Evolutionary conservation across 2,797 vertebrate species (phyloP), one percentile per base, ranked within the genome.

Genomic region (Acropternis orthonyx): DNA sequence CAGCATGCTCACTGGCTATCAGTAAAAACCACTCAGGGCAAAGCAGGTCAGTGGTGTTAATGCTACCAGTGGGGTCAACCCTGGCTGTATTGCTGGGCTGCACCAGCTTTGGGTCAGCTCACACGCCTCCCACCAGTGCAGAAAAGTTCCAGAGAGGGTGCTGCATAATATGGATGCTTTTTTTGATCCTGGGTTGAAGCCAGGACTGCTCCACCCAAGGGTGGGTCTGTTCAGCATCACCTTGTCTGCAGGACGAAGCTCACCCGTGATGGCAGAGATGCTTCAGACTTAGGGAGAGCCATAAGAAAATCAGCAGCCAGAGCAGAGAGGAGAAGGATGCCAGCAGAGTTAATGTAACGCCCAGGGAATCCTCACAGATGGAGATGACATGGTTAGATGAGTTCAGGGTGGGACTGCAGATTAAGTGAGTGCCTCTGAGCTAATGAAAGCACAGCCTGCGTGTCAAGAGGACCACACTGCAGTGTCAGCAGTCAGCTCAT

Each of bases 1-100:
- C 3, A 2, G 30, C 0, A 0, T 39, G 36, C 55, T 86, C 1
- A 0, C 27, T 75, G 84, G 28, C 19, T 27, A 2, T 6, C 4
- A 1, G 5, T 74, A 79, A 28, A 80, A 30, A 4, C 1, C 10
- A 27, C 26, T 23, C 0, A 0, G 34, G 12, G 30, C n/a, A 39
- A 59, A 43, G 78, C 49, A 59, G 56, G 65, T 23, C 39, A 5
- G 37, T 2, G 30, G 20, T 49, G 49, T 48, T 61, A 55, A 22
- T 0, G 1, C 23, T 26, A 21, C 15, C 13, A 2, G 58, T 26
- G 44, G 30, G 27, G 14, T 51, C 28, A 37, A 52, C 9, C 23
- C n/a, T 5, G 9, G 14, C 51, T 52, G 34, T 20, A 8, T 6
- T 23, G 20, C 5, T 10, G 34, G 46, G 5, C 65, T 27, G 15